Conservation (phyloP, 2,113 vertebrate species). For the Paralichthys olivaceus region DNA sequence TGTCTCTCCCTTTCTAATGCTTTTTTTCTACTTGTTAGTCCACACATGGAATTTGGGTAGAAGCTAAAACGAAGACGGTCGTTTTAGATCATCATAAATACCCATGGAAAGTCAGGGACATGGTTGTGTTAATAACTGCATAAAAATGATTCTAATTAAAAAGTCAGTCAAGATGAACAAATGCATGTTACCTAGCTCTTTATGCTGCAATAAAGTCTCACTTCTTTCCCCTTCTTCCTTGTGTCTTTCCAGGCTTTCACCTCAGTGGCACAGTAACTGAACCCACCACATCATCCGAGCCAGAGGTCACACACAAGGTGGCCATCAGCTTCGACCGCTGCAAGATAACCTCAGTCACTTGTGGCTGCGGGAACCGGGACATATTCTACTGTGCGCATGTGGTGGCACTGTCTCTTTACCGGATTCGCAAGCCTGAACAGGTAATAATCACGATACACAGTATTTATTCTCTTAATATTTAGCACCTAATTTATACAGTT, state of each 20-base stretch:
- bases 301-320: constrained; percentile 94
- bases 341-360: constrained; percentile 99
- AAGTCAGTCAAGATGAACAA: neutral
- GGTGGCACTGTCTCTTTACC: constrained; percentile 96
- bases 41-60: neutral
- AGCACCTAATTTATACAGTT: too few species aligned
- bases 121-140: too few species aligned
- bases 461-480: neutral
- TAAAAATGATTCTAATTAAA: too few species aligned
- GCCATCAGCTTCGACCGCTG: constrained; percentile 99
- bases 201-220: constrained; percentile 3
- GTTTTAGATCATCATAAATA: neutral
- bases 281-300: constrained; percentile 88
- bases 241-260: constrained; percentile 87
- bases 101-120: neutral
- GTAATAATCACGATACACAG: constrained; percentile 32
- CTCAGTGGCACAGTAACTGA: constrained; percentile 97
- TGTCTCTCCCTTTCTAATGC: neutral
- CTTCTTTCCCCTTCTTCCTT: neutral
- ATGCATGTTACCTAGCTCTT: neutral
- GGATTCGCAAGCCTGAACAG: constrained; percentile 97
- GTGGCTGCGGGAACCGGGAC: constrained; percentile 97
- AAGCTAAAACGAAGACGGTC: neutral
- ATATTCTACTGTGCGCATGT: constrained; percentile 99
- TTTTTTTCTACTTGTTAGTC: neutral